Evolutionary conservation across 2,113 vertebrate genomes (phyloP), one percentile per base, ranked within the genome.

Genomic region (Gila orcuttii): DNA sequence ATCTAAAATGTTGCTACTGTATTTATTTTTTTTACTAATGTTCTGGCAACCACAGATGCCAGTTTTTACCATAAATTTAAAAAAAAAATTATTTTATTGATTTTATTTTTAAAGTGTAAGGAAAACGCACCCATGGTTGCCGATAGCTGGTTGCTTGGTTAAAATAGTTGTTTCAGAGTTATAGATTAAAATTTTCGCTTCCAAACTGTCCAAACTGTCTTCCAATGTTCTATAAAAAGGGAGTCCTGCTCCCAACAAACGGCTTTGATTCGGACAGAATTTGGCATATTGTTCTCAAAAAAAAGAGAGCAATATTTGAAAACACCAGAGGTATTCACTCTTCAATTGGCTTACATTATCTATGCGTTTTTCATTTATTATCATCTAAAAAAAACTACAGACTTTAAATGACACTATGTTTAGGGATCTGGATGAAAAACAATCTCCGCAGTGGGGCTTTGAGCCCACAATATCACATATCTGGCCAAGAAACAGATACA

Each of bases 381-480:
- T 39, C 19, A 39, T 39, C 21, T 4, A 1, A 19, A n/a, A 71
- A 73, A 71, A 23, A 42, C 11, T 6, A 23, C 69, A 6, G 10
- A 68, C 28, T 33, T 55, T 21, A 79, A 79, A 79, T 79, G 31
- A 36, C 75, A 12, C 50, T 36, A 12, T 78, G 15, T 80, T 68
- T 47, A 66, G 45, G n/a, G n/a, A 60, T 15, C 21, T 19, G 39
- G 10, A 42, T 31, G 10, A 69, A 82, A 82, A 13, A 25, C 59
- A 66, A 55, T 60, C 60, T 66, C 42, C 17, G 15, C 19, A 68
- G 62, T 82, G 9, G 11, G 11, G 60, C 42, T 82, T 36, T 82
- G 45, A 82, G 62, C 2, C 10, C 9, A 23, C 62, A 82, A 3
- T 68, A 33, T 68, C 79, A 36, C 28, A 82, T 47, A 33, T 50